A percentile compares a stretch with the other conserved stretches of the same genome.
Conservation (phyloP, 1,140 invertebrate species). For the Oryctes rhinoceros region DNA sequence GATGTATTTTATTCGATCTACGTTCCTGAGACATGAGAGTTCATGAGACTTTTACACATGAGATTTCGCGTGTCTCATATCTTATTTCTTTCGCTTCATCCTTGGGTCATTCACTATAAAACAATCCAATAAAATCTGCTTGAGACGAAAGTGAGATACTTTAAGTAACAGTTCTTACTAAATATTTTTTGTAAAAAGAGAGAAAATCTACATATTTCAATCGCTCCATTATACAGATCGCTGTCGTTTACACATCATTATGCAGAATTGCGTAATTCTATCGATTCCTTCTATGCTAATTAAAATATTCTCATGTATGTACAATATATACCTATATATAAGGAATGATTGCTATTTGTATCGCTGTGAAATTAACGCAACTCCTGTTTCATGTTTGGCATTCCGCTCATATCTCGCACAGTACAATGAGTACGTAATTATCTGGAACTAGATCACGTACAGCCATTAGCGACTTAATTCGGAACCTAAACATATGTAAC, state of each 20-base stretch:
- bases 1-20: too few relatives aligned
- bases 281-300: neutral
- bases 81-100: too few relatives aligned
- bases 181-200: too few relatives aligned
- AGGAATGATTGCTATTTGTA: neutral
- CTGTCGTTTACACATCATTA: neutral
- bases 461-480: neutral
- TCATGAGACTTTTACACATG: too few relatives aligned
- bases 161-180: too few relatives aligned
- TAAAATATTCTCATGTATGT: neutral
- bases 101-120: too few relatives aligned
- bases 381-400: neutral
- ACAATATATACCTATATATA: too few relatives aligned
- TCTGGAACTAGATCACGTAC: neutral
- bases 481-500: neutral
- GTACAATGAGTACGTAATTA: slow-evolving; percentile 8
- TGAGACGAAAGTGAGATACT: too few relatives aligned
- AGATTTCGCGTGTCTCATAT: too few relatives aligned
- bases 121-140: too few relatives aligned
- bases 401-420: neutral
- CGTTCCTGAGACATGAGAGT: too few relatives aligned
- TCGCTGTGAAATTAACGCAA: slow-evolving; percentile 17
- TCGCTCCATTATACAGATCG: neutral
- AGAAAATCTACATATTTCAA: too few relatives aligned
- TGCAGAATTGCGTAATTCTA: neutral